Base-by-base conservation (phyloP, 2,797 vertebrate species). In the Poeciliopsis gracilis region DNA sequence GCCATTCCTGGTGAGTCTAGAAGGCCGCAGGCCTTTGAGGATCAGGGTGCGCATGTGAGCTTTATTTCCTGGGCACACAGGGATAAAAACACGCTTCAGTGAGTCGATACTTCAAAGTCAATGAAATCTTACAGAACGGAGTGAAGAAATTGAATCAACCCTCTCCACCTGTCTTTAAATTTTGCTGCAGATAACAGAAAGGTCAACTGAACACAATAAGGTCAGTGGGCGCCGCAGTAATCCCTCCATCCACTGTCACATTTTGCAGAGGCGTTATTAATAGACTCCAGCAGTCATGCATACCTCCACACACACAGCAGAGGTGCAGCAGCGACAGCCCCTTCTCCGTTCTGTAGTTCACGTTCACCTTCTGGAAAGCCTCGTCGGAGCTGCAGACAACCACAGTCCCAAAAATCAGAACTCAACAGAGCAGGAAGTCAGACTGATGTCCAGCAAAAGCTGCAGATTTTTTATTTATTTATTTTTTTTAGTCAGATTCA, bases 311-410 rank as follows among this genome's bases (percentile, higher is more conserved):
- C 1, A 96, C 87, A 69, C 97, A 99, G 93, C 97, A 98, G 82
- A 99, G 96, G 90, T 99, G 98, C 67, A 99, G 96, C 84, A 99
- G 96, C 15, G 97, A 98, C 74, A 99, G 93, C 10, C 98, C 97
- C 41, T 92, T 96, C 90, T 97, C 97, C 23, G 98, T 97, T 76
- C 97, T 95, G 90, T 97, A 98, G 94, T 96, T 97, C 86, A 98
- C 87, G 85, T 98, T 99, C 86, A 99, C 97, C 94, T 98, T 97
- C 94, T 95, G 95, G 91, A 99, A 99, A 79, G 97, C 97, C 90
- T 99, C 97, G 46, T 99, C 97, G 2, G 97, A 99, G 93, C 97
- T 99, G 94, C 73, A 90, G 41, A 77, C 38, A 30, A 30, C 23
- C 23, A n/a, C 10, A 70, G 28, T 28, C 25, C 12, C 67, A 86